These are phyloP conservation scores for Tragelaphus strepsiceros DNA, from an alignment of 2,113 vertebrate genomes.

Conservation along the genomic window DNA sequence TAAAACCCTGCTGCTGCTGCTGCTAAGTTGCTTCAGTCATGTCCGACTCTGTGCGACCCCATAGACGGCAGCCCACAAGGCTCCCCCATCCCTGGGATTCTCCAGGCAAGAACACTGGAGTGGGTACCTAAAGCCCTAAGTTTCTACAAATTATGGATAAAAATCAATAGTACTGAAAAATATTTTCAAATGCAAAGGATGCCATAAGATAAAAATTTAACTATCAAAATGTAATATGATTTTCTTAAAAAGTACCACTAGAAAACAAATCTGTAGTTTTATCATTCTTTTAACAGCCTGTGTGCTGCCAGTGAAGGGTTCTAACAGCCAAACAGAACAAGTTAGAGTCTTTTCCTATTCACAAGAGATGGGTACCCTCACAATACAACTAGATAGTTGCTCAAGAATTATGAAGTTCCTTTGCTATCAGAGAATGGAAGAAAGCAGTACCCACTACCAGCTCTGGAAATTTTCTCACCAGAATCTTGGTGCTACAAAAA, in stretches of 20 bases:
- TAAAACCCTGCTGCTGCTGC: background rate
- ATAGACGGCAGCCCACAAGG: too few relatives aligned
- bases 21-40: too few relatives aligned
- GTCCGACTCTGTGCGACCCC: too few relatives aligned
- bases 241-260: background rate
- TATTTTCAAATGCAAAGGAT: background rate
- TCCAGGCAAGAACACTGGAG: too few relatives aligned
- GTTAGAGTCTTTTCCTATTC: background rate
- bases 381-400: background rate
- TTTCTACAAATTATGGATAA: constrained; percentile 1
- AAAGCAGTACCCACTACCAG: background rate
- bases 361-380: background rate
- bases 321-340: background rate
- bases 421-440: background rate
- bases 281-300: background rate
- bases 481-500: background rate
- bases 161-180: background rate
- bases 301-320: background rate
- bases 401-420: background rate
- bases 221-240: background rate
- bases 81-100: too few relatives aligned
- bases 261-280: background rate
- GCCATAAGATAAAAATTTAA: background rate
- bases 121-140: background rate
- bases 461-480: background rate